Evolutionary conservation across 2,888 invertebrate genomes (phyloP).

Genomic region (Platycnemis pennipes): DNA sequence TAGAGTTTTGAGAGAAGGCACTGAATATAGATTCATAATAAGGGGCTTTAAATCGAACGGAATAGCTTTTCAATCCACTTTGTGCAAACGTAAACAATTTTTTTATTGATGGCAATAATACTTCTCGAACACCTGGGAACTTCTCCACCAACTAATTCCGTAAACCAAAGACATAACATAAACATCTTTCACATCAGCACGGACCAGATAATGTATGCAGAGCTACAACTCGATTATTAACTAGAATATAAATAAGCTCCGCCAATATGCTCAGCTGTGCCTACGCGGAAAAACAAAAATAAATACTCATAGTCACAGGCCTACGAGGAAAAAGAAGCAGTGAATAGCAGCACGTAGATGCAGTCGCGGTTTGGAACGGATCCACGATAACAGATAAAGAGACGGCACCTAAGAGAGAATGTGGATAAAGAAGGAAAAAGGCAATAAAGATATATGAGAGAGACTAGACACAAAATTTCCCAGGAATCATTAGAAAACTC

Average conservation of each 20-base stretch:
- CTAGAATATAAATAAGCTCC: too few relatives aligned
- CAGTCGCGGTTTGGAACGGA: not conserved
- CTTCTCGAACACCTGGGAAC: not conserved
- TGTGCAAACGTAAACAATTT: not conserved
- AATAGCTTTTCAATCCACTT: not conserved
- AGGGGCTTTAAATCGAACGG: not conserved
- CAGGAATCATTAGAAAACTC: not conserved
- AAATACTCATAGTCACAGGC: not conserved
- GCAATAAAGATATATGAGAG: not conserved
- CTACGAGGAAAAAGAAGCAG: not conserved
- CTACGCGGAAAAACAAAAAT: too few relatives aligned
- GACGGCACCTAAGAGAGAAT: not conserved
- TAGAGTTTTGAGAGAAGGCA: not conserved
- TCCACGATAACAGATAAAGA: not conserved
- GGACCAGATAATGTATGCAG: too few relatives aligned
- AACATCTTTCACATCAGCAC: not conserved
- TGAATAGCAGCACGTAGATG: too few relatives aligned
- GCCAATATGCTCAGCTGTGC: too few relatives aligned
- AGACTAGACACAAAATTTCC: not conserved
- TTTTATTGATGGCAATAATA: not conserved
- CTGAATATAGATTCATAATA: not conserved
- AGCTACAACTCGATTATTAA: too few relatives aligned
- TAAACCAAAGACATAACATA: not conserved
- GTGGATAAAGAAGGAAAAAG: not conserved
- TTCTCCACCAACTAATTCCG: not conserved